These are phyloP conservation scores for Troides oblongomaculatus DNA, from an alignment of 2,888 invertebrate genomes.

Conservation along the genomic window DNA sequence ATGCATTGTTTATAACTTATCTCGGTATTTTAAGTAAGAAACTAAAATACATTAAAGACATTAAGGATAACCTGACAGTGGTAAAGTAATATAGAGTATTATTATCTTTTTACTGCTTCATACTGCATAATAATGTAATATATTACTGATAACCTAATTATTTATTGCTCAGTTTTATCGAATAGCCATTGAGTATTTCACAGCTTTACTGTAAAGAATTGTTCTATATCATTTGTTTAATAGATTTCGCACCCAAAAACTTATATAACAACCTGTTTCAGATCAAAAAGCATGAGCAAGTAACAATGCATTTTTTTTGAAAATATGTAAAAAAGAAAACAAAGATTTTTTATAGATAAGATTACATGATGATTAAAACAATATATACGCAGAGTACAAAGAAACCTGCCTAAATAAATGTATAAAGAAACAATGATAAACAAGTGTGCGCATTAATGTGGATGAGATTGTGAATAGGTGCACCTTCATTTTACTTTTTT, in stretches of 20 bases:
- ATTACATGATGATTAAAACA: too few species aligned
- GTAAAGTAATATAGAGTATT: neutral
- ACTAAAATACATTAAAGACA: neutral
- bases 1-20: constrained; percentile 25
- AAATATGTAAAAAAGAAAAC: too few species aligned
- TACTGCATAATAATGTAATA: neutral
- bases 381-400: too few species aligned
- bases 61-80: neutral
- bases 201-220: neutral
- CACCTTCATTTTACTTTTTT: constrained; percentile 54
- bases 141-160: constrained; percentile 1
- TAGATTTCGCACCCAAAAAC: neutral
- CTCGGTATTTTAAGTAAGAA: constrained; percentile 8
- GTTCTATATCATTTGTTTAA: neutral
- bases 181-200: neutral
- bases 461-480: constrained; percentile 68
- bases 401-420: neutral
- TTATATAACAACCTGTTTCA: too few species aligned
- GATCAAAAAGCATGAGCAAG: too few species aligned
- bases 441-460: constrained; percentile 66
- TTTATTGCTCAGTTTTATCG: constrained; percentile 12
- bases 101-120: neutral
- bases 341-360: too few species aligned
- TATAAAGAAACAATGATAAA: constrained; percentile 60
- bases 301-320: too few species aligned